Conservation (phyloP, 2,113 vertebrate species). For the Prietella phreatophila region DNA sequence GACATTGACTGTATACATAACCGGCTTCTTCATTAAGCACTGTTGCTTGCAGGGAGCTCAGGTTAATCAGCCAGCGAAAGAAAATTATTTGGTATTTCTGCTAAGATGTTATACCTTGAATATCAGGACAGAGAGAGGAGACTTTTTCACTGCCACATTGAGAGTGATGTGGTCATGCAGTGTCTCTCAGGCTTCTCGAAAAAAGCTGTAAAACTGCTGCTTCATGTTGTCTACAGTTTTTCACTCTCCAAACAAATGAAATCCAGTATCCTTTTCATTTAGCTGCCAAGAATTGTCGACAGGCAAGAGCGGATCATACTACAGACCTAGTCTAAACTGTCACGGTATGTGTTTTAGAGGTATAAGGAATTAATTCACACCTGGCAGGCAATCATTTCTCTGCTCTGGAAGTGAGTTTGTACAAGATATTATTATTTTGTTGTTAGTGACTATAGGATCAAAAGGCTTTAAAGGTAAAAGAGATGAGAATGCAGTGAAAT, state of each 20-base stretch:
- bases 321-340: not conserved
- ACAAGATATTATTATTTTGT: not conserved
- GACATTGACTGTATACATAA: not conserved
- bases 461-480: not conserved
- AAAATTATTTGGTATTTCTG: not conserved
- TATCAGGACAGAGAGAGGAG: not conserved
- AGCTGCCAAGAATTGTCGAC: not conserved
- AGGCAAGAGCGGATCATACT: not conserved
- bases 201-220: not conserved
- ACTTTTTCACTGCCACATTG: not conserved
- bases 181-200: not conserved
- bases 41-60: not conserved
- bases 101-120: not conserved
- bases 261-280: not conserved
- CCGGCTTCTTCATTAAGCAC: not conserved
- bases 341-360: not conserved
- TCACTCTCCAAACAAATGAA: not conserved
- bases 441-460: not conserved
- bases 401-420: not conserved
- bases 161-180: not conserved
- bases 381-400: not conserved
- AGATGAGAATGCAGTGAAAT: too few species aligned
- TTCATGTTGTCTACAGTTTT: not conserved
- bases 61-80: not conserved
- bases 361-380: not conserved